Percentiles rank a stretch among this genome's conserved stretches.
These are phyloP conservation scores for Echeneis naucrates DNA, from an alignment of 2,797 vertebrate genomes.

Conservation along the genomic window DNA sequence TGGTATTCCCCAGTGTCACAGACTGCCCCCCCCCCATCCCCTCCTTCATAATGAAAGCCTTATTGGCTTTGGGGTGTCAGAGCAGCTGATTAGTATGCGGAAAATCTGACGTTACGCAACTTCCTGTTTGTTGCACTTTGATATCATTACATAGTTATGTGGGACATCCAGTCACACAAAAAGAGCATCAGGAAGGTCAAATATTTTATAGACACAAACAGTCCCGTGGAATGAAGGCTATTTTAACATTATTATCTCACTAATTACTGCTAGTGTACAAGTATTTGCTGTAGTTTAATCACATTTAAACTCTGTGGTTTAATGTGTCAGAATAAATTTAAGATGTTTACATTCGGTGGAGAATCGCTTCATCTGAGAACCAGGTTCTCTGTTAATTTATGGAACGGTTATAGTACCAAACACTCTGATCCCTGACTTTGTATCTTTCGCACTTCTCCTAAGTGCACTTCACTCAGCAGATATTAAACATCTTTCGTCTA, in stretches of 20 bases:
- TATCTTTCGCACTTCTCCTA: not conserved
- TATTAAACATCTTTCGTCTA: slow-evolving; percentile 33
- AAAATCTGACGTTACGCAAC: slow-evolving; percentile 66
- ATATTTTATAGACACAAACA: slow-evolving; percentile 27
- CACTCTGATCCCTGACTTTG: slow-evolving; percentile 2
- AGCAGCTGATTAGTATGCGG: slow-evolving; percentile 63
- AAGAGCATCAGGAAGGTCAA: slow-evolving; percentile 53
- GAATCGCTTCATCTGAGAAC: slow-evolving; percentile 3
- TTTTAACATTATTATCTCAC: slow-evolving; percentile 19
- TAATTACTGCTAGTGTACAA: slow-evolving; percentile 7
- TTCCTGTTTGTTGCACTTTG: slow-evolving; percentile 73
- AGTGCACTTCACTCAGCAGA: not conserved
- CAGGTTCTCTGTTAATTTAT: not conserved
- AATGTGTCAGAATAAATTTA: not conserved
- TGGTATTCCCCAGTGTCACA: slow-evolving; percentile 59
- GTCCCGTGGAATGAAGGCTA: slow-evolving; percentile 7
- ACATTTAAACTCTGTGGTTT: not conserved
- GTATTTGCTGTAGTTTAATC: not conserved
- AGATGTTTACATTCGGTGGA: not conserved
- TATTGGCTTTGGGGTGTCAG: slow-evolving; percentile 65
- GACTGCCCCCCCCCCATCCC: slow-evolving; percentile 44
- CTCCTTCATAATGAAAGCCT: slow-evolving; percentile 67
- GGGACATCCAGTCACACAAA: slow-evolving; percentile 42
- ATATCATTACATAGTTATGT: slow-evolving; percentile 52
- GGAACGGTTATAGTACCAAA: slow-evolving; percentile 5